Percentiles rank a stretch among this genome's conserved stretches.
Conservation (phyloP, 2,888 invertebrate species). For the Macropis europaea region DNA sequence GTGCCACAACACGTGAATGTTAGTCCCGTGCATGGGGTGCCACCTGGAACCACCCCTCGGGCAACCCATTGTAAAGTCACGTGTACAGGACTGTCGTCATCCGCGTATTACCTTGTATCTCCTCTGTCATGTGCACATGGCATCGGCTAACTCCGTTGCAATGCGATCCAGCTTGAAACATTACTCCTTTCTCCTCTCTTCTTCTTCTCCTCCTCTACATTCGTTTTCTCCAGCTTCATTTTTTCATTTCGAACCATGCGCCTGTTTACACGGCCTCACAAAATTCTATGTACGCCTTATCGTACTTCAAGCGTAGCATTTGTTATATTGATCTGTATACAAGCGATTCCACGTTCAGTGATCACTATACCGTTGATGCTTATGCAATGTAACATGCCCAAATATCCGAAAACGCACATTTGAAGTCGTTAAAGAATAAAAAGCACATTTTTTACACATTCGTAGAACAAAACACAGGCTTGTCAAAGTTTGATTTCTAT, state of each 20-base stretch:
- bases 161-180: conserved; percentile 32
- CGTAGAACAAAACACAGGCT: too few species aligned
- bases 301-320: too few species aligned
- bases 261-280: too few species aligned
- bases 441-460: too few species aligned
- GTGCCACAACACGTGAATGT: conserved; percentile 69
- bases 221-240: background rate
- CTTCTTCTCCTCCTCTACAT: conserved; percentile 1
- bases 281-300: too few species aligned
- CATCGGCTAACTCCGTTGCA: conserved; percentile 36
- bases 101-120: conserved; percentile 47
- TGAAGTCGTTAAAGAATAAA: too few species aligned
- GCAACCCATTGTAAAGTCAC: conserved; percentile 57
- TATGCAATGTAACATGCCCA: too few species aligned
- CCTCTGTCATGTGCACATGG: conserved; percentile 65
- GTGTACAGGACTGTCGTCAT: conserved; percentile 65
- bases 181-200: conserved; percentile 12
- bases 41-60: conserved; percentile 40
- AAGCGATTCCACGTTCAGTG: too few species aligned
- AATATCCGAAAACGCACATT: too few species aligned
- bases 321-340: too few species aligned
- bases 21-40: conserved; percentile 36
- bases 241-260: background rate
- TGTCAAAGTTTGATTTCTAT: too few species aligned
- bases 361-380: too few species aligned